Evolutionary conservation across 1,140 invertebrate genomes (phyloP), one percentile per base, ranked within the genome.

Genomic region (Temnothorax longispinosus): DNA sequence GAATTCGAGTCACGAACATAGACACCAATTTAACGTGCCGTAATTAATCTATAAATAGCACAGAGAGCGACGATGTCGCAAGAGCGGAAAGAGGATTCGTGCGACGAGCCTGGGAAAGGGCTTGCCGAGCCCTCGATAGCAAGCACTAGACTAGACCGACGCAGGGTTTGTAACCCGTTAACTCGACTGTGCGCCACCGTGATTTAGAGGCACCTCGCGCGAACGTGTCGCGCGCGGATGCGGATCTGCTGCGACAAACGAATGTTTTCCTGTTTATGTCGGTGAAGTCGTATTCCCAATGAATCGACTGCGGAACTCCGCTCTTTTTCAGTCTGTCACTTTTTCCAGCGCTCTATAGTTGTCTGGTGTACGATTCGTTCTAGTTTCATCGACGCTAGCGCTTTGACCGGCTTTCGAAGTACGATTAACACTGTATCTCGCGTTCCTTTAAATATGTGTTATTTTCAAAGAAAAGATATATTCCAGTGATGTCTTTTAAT

Each of bases 181-280:
- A 84, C 80, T 75, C 80, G 69, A 84, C 69, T 84, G 80, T 84
- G 69, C 11, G 44, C 54, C 18, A 38, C 80, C 4, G 80, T 84
- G 80, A 84, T 84, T 84, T 84, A 84, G 80, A 50, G 69, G 69
- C 56, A 74, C 27, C 80, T 74, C 69, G 80, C 80, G 67, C 47
- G 69, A 84, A 84, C 71, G 56, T 75, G 80, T 60, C 69, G 80
- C 80, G 21, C 78, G 67, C 69, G 80, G 41, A 84, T 84, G 71
- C 80, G 80, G 80, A 84, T 84, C 80, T 60, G 69, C 54, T 32
- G 35, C 75, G 75, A 85, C 72, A 85, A 85, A 78, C 75, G 62
- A 85, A 85, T 85, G 84, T 85, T 85, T 85, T 85, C 74, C 84
- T 85, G 84, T 78, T 85, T 78, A 85, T 85, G 75, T 75, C 80